Evolutionary conservation across 1,140 invertebrate species (phyloP), one percentile per base, ranked within the genome.

Genomic region (Stegodyphus mimosarum): DNA sequence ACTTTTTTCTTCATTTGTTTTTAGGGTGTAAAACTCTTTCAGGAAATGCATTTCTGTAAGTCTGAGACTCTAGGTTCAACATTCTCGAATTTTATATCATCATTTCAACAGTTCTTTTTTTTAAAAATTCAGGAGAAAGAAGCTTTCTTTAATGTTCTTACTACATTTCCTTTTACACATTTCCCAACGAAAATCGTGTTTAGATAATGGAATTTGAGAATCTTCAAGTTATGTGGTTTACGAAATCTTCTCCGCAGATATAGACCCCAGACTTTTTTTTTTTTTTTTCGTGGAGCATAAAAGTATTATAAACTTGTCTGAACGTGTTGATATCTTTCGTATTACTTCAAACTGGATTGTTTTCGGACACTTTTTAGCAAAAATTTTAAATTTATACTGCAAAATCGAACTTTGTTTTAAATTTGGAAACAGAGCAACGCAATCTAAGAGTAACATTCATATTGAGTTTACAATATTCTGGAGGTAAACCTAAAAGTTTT

Each of bases 161-260:
- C 51, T 52, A 51, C 50, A 73, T 73, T 73, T 73, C 50, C 10
- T 11, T 7, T 73, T 51, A n/a, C 50, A 50, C 15, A 18, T 55
- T 53, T 73, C 71, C 18, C n/a, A 17, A 13, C 6, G n/a, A 55
- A 55, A 73, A 73, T 73, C 52, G 71, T 55, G 52, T 73, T 73
- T 53, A 73, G 71, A 55, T 73, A 73, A 73, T 73, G 53, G 71
- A 73, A 73, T 73, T 73, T 73, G 15, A 73, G 71, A 73, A 73
- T 53, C n/a, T 73, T 17, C 49, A n/a, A 5, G 9, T 55, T 13
- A 17, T 53, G 50, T 55, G 50, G 64, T 67, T 67, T 67, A 17
- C 7, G 17, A 18, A 67, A 17, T 60, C 55, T 9, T 9, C 55
- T 33, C 3, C 15, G 55, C 9, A 60, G 0, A 60, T 60, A 60